Conservation (phyloP, 2,888 invertebrate species). For the Aspidiotus destructor region DNA sequence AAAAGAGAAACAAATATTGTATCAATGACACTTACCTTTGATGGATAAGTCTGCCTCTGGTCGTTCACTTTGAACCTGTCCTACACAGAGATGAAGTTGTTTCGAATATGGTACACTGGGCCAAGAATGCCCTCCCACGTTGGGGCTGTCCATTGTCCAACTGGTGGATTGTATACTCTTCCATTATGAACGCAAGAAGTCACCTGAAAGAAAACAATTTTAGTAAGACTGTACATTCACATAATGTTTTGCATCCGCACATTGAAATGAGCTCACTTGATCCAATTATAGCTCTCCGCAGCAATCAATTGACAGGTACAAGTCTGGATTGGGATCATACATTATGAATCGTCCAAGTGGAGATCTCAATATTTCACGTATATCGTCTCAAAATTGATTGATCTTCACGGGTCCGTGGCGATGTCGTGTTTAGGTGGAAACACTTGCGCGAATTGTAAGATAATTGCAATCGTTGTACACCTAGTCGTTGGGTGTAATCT, state of each 20-base stretch:
- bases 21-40: conserved; percentile 6
- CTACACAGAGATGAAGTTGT: no score
- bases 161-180: conserved; percentile 86
- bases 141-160: conserved; percentile 93
- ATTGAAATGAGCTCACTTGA: conserved; percentile 48
- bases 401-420: conserved; percentile 87
- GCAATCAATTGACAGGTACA: conserved; percentile 87
- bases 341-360: conserved; percentile 92
- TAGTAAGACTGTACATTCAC: no score
- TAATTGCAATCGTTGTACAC: conserved; percentile 88
- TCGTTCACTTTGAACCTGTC: conserved; percentile 87
- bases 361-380: conserved; percentile 85
- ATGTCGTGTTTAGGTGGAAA: conserved; percentile 87
- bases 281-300: conserved; percentile 90
- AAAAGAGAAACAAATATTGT: no score
- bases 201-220: conserved; percentile 45
- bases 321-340: conserved; percentile 87
- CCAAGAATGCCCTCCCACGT: conserved; percentile 79
- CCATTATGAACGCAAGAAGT: conserved; percentile 88
- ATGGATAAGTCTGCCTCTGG: conserved; percentile 41
- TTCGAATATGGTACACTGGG: conserved; percentile 55
- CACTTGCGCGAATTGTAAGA: conserved; percentile 77
- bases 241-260: no score
- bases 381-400: conserved; percentile 87
- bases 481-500: conserved; percentile 71